Evolutionary conservation across 1,140 invertebrate species (phyloP), one percentile per base, ranked within the genome.

Genomic region (Andrena cerasifolii): DNA sequence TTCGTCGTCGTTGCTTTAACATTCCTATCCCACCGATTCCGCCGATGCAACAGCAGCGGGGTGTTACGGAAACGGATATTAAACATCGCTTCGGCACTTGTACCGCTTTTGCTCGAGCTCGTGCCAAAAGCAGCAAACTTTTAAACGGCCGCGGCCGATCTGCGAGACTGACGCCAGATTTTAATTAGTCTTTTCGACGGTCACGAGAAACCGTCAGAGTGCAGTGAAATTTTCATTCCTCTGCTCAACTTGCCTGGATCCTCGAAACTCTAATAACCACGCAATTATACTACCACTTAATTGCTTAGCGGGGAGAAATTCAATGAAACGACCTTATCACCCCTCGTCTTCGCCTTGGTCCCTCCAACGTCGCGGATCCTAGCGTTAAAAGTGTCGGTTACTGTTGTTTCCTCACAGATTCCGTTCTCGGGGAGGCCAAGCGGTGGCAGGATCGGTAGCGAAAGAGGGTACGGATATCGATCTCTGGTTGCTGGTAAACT

Each of bases 401-500:
- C n/a, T n/a, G n/a, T n/a, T n/a, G n/a, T n/a, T n/a, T n/a, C n/a
- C n/a, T n/a, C n/a, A n/a, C n/a, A n/a, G n/a, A n/a, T n/a, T n/a
- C n/a, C n/a, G n/a, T n/a, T n/a, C n/a, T n/a, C n/a, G n/a, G n/a
- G n/a, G n/a, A n/a, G n/a, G n/a, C n/a, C n/a, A n/a, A n/a, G n/a
- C n/a, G n/a, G n/a, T n/a, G n/a, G n/a, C n/a, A n/a, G 47, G 18
- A 8, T 21, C 6, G n/a, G 21, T 5, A 24, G 21, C 21, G 18
- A 47, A 49, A 49, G 53, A 45, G 24, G 58, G 59, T 73, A 80
- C 72, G 67, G 58, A 84, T 80, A 75, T 88, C 71, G 80, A 82
- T 87, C 86, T 86, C 61, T 75, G 47, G 73, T 67, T 72, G 70
- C 61, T 72, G 71, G 71, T 86, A 90, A 90, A 91, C 89, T 87